phyloP scores from a whole-genome alignment of 2,888 invertebrate species.

The Stenichneumon culpator region DNA sequence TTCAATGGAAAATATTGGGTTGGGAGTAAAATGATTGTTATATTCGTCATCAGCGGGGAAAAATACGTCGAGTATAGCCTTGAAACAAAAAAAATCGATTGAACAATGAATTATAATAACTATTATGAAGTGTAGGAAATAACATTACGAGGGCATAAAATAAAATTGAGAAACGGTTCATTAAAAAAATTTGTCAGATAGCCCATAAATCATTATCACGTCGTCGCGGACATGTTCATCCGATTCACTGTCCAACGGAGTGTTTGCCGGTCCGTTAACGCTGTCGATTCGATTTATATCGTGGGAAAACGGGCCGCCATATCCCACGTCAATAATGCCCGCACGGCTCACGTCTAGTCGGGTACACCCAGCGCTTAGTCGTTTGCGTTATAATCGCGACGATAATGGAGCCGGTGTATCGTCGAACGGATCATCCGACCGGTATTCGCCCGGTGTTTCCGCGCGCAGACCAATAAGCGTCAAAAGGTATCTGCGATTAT shows the following conservation, averaged over 20 bases:
- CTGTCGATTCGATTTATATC: constrained; percentile 45
- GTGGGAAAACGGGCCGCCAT: constrained; percentile 37
- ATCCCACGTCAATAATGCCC: constrained; percentile 20
- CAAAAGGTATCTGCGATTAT: constrained; percentile 6
- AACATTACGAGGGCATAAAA: no score
- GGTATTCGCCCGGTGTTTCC: not conserved
- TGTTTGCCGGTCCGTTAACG: constrained; percentile 33
- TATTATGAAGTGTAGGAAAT: no score
- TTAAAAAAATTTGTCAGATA: not conserved
- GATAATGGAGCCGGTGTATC: constrained; percentile 44
- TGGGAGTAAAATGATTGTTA: no score
- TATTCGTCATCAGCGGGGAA: no score
- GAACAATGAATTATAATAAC: no score
- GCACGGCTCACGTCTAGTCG: constrained; percentile 11
- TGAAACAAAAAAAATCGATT: no score
- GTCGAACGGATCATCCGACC: constrained; percentile 14
- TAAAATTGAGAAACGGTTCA: not conserved
- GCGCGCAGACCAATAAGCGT: constrained; percentile 4
- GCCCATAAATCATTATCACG: not conserved
- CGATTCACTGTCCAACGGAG: not conserved
- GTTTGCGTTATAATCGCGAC: constrained; percentile 42
- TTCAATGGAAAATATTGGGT: no score
- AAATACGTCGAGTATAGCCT: no score
- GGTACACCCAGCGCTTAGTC: constrained; percentile 24
- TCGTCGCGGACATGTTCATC: not conserved